Conservation (phyloP, 2,888 invertebrate genomes). For the Nineta flava region DNA sequence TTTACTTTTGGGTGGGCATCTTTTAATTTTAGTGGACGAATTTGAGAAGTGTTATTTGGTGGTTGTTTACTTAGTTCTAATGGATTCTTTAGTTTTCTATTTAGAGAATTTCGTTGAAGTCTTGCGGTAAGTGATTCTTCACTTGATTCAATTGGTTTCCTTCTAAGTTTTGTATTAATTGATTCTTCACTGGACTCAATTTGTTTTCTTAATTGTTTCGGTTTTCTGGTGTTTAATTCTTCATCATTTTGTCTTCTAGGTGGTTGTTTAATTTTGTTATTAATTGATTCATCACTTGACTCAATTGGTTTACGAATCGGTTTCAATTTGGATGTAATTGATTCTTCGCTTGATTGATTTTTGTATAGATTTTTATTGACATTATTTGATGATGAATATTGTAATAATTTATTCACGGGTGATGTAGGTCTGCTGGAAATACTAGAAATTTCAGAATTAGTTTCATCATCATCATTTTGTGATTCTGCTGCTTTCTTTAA, state of each 20-base stretch:
- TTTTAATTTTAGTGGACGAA: background rate
- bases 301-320: background rate
- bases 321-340: background rate
- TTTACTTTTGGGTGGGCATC: too few species aligned
- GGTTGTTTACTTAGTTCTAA: background rate
- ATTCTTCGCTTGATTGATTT: background rate
- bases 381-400: background rate
- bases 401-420: background rate
- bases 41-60: background rate
- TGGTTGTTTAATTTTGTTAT: too few species aligned
- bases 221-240: background rate
- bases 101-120: background rate
- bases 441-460: background rate
- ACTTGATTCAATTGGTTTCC: background rate
- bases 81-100: background rate
- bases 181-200: background rate
- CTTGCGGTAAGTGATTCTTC: background rate
- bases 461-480: slow-evolving; percentile 16
- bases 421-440: too few species aligned
- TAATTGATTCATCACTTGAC: background rate
- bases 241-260: background rate
- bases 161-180: background rate
- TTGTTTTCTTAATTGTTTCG: background rate
- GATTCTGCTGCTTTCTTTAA: slow-evolving; percentile 40
- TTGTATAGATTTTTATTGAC: background rate